Percentiles rank a stretch among this genome's conserved stretches.
These are phyloP conservation scores for Clivina fossor DNA, from an alignment of 2,888 invertebrate species.

Conservation along the genomic window DNA sequence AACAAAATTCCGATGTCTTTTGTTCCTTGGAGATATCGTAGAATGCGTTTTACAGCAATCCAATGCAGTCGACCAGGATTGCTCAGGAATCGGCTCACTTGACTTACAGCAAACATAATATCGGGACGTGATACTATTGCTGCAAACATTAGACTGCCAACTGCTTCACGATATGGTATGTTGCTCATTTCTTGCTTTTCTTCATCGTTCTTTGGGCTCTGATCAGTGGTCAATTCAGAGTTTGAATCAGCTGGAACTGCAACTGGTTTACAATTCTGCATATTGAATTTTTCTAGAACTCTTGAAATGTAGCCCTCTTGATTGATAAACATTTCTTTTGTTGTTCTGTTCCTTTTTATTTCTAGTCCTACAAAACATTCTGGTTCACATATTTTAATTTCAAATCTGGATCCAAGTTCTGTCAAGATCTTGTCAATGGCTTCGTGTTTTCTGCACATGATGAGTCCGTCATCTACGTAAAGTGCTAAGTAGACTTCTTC, in stretches of 20 bases:
- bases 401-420: conserved; percentile 4
- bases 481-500: conserved; percentile 12
- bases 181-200: background rate
- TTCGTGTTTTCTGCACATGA: background rate
- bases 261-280: conserved; percentile 23
- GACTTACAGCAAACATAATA: conserved; percentile 38
- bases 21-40: no score
- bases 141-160: conserved; percentile 40
- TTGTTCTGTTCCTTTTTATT: no score
- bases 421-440: background rate
- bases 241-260: conserved; percentile 31
- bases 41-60: conserved; percentile 27
- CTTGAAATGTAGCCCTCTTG: conserved; percentile 29
- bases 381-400: conserved; percentile 4
- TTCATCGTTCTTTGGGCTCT: conserved; percentile 2
- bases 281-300: conserved; percentile 29
- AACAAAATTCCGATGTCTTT: no score
- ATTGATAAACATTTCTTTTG: no score
- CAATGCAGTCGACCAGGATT: conserved; percentile 10
- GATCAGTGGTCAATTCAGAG: conserved; percentile 1
- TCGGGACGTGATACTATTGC: conserved; percentile 39
- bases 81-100: conserved; percentile 37
- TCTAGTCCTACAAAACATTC: conserved; percentile 31
- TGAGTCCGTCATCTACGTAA: conserved; percentile 19
- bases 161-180: conserved; percentile 40